phyloP scores from a whole-genome alignment of 2,888 invertebrate species.

The Drosophila melanosoma region DNA sequence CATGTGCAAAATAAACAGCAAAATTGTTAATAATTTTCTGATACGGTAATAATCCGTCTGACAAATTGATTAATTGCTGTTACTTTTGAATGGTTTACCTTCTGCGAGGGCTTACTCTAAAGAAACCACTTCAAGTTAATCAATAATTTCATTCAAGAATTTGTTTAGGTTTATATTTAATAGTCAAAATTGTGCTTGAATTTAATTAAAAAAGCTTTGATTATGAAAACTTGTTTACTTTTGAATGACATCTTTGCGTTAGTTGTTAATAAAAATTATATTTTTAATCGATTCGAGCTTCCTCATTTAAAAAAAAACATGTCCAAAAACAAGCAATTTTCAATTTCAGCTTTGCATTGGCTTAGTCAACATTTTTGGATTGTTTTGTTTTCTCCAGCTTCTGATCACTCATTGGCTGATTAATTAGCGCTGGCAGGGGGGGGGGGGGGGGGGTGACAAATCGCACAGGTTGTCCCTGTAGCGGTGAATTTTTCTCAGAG shows the following conservation, averaged over 20 bases:
- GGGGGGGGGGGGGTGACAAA: constrained; percentile 1
- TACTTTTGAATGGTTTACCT: neutral
- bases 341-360: constrained; percentile 8
- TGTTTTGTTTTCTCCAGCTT: neutral
- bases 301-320: constrained; percentile 10
- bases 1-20: neutral
- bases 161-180: neutral
- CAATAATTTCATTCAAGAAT: neutral
- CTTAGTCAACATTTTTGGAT: constrained; percentile 14
- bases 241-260: no score
- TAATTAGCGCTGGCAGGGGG: neutral
- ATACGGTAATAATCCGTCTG: constrained; percentile 6
- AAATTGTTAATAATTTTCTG: constrained; percentile 22
- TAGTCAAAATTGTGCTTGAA: neutral
- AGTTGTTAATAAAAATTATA: no score
- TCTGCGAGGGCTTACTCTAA: neutral
- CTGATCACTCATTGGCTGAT: constrained; percentile 17
- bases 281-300: constrained; percentile 4
- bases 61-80: constrained; percentile 20
- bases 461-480: constrained; percentile 27
- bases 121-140: neutral
- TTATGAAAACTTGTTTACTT: neutral
- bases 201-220: neutral
- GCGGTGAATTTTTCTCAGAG: constrained; percentile 10
- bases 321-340: constrained; percentile 14